Evolutionary conservation across 2,888 invertebrate genomes (phyloP).

Genomic region (Lasius platythorax): DNA sequence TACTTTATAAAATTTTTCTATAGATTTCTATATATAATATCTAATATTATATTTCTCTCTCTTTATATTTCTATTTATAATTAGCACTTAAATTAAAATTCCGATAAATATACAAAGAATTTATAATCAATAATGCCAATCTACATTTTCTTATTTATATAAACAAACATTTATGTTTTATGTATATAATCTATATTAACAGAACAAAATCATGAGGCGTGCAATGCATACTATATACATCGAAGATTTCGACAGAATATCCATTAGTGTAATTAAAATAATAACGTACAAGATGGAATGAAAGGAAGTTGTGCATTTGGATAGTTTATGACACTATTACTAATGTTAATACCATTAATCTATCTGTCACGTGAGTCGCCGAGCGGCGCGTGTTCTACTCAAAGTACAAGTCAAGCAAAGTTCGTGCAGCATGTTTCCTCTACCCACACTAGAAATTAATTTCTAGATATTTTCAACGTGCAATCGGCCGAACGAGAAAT

Average conservation of each 20-base stretch:
- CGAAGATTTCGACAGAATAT: constrained; percentile 37
- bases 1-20: neutral
- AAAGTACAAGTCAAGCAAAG: constrained; percentile 51
- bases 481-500: neutral
- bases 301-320: constrained; percentile 51
- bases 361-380: constrained; percentile 65
- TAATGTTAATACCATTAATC: constrained; percentile 72
- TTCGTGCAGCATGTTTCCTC: neutral
- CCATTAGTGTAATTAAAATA: constrained; percentile 72
- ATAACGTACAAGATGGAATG: constrained; percentile 60
- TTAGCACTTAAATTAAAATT: neutral
- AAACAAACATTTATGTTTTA: neutral
- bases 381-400: constrained; percentile 47
- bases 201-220: neutral
- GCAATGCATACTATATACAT: neutral
- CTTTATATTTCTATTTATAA: neutral
- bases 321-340: constrained; percentile 63
- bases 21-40: neutral
- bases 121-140: neutral
- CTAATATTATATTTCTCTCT: neutral
- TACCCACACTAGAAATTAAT: constrained; percentile 61
- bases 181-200: neutral
- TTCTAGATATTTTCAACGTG: constrained; percentile 19
- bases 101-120: neutral
- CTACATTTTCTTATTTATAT: neutral